These are phyloP conservation scores for Saguinus midas DNA, from an alignment of 2,113 vertebrate genomes.

Conservation along the genomic window DNA sequence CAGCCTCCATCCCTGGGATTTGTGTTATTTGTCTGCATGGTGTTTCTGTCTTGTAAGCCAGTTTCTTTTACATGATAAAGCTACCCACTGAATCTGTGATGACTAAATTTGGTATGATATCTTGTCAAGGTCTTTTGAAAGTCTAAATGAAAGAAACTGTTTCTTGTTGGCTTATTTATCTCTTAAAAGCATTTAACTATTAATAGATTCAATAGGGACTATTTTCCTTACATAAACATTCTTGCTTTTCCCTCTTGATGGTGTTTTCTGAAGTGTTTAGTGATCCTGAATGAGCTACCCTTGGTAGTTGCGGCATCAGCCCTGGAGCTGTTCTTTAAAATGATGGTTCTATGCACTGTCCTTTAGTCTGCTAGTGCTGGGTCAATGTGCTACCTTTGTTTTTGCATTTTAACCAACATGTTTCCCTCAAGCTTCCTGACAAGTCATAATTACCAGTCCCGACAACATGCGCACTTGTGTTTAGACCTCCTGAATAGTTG, in stretches of 20 bases:
- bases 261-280: not conserved
- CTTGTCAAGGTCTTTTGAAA: conserved; percentile 34
- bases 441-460: not conserved
- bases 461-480: not conserved
- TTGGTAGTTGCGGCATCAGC: not conserved
- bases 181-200: not conserved
- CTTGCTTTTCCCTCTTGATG: not conserved
- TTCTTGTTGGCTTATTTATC: not conserved
- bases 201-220: not conserved
- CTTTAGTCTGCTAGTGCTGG: not conserved
- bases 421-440: not conserved
- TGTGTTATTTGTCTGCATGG: not conserved
- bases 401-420: not conserved
- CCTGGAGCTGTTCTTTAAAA: not conserved
- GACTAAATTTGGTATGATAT: not conserved
- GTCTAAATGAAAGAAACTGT: not conserved
- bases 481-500: not conserved
- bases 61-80: not conserved
- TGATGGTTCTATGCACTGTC: not conserved
- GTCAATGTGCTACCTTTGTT: not conserved
- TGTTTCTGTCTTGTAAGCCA: not conserved
- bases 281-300: not conserved
- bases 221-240: not conserved
- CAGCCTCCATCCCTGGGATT: not conserved
- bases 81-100: not conserved